Conservation (phyloP, 2,888 invertebrate species). For the Byasa hedistus region DNA sequence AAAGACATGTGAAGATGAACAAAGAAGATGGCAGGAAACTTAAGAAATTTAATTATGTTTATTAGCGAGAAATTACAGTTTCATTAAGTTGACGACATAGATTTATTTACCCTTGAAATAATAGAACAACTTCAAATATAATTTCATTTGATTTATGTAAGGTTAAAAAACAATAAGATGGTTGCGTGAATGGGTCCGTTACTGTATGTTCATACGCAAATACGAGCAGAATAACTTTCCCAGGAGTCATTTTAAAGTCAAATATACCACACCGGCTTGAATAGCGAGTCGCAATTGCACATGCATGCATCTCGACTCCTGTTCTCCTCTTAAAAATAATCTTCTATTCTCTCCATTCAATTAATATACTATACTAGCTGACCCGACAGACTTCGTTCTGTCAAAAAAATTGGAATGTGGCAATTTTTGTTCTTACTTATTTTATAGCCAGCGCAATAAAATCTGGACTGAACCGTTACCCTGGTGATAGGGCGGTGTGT, state of each 20-base stretch:
- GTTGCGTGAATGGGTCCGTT: not conserved
- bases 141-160: not conserved
- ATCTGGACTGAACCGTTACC: too few relatives aligned
- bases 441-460: too few relatives aligned
- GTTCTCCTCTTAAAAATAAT: not conserved
- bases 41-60: too few relatives aligned
- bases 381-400: too few relatives aligned
- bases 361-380: not conserved
- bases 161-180: not conserved
- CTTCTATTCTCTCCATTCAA: not conserved
- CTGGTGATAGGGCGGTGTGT: too few relatives aligned
- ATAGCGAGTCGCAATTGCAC: constrained; percentile 2
- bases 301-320: not conserved
- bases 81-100: too few relatives aligned
- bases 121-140: not conserved
- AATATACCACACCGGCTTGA: not conserved
- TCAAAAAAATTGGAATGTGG: too few relatives aligned
- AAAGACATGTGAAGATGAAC: too few relatives aligned
- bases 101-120: too few relatives aligned
- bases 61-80: too few relatives aligned
- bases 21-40: too few relatives aligned
- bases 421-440: too few relatives aligned
- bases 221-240: not conserved
- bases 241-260: constrained; percentile 7
- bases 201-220: not conserved